These are phyloP conservation scores for Pseudochirops corinnae DNA, from an alignment of 2,797 vertebrate genomes.

Conservation along the genomic window DNA sequence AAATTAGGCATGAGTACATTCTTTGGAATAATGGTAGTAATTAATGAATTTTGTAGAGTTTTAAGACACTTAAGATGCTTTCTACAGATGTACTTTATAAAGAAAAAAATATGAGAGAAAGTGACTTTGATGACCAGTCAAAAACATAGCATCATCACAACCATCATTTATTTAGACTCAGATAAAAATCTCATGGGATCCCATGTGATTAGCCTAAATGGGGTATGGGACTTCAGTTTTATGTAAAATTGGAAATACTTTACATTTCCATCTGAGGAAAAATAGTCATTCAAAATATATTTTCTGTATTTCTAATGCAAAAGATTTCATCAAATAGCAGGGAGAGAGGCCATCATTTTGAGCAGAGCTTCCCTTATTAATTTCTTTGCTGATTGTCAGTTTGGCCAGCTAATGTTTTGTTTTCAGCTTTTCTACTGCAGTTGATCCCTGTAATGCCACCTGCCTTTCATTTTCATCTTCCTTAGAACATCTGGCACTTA, in stretches of 20 bases:
- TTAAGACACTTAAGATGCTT: neutral
- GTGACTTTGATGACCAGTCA: constrained; percentile 43
- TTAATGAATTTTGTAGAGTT: constrained; percentile 5
- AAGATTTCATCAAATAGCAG: constrained; percentile 48
- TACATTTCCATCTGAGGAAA: constrained; percentile 59
- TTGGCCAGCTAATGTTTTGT: constrained; percentile 61
- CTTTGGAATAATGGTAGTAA: constrained; percentile 8
- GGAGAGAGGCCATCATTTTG: constrained; percentile 42
- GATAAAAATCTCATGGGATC: constrained; percentile 61
- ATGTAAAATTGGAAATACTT: constrained; percentile 45
- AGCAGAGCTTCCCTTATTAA: constrained; percentile 54
- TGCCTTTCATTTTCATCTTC: constrained; percentile 69
- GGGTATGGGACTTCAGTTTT: constrained; percentile 34
- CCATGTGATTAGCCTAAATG: constrained; percentile 31
- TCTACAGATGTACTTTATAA: constrained; percentile 43
- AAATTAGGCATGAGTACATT: constrained; percentile 31
- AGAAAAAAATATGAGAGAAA: constrained; percentile 41
- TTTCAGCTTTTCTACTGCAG: constrained; percentile 63
- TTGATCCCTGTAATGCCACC: constrained; percentile 52
- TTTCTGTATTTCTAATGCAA: constrained; percentile 58
- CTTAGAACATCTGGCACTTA: constrained; percentile 63
- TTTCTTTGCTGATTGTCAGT: constrained; percentile 58
- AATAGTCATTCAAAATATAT: constrained; percentile 62
- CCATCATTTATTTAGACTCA: constrained; percentile 44
- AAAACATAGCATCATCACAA: constrained; percentile 54